Conservation (phyloP, 2,797 vertebrate genomes). For the Crocodylus rhombifer region DNA sequence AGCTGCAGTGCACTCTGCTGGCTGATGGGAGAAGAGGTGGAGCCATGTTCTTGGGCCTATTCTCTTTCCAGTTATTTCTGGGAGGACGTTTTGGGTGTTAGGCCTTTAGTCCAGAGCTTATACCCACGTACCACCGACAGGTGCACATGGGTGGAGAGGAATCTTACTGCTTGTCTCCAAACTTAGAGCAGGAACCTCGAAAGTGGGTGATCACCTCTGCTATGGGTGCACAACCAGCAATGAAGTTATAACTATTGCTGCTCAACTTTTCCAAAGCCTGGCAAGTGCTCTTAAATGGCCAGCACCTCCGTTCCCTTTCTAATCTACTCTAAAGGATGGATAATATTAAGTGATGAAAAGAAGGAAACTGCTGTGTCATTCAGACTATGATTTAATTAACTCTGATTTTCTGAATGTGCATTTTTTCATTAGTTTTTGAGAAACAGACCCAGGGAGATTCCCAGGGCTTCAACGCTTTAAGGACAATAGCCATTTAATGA, state of each 20-base stretch:
- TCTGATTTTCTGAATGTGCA: not conserved
- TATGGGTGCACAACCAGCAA: not conserved
- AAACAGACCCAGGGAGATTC: not conserved
- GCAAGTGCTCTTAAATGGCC: not conserved
- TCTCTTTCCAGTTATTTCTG: not conserved
- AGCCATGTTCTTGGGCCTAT: not conserved
- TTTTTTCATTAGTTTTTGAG: not conserved
- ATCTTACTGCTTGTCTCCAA: not conserved
- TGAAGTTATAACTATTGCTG: not conserved
- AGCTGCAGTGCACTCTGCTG: not conserved
- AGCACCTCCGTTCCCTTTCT: not conserved
- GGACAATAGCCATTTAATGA: conserved; percentile 54
- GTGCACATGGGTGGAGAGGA: not conserved
- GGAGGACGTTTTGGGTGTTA: not conserved
- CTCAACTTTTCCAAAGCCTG: not conserved
- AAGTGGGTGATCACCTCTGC: too few relatives aligned
- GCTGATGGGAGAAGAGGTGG: too few relatives aligned
- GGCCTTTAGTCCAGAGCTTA: not conserved
- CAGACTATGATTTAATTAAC: conserved; percentile 35
- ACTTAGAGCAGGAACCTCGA: too few relatives aligned
- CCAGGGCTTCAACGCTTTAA: not conserved
- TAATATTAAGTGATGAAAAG: not conserved
- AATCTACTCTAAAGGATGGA: not conserved
- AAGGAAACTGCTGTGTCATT: conserved; percentile 1
- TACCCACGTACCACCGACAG: not conserved